Evolutionary conservation across 2,888 invertebrate genomes (phyloP), one percentile per base, ranked within the genome.

Genomic region (Automeris io): DNA sequence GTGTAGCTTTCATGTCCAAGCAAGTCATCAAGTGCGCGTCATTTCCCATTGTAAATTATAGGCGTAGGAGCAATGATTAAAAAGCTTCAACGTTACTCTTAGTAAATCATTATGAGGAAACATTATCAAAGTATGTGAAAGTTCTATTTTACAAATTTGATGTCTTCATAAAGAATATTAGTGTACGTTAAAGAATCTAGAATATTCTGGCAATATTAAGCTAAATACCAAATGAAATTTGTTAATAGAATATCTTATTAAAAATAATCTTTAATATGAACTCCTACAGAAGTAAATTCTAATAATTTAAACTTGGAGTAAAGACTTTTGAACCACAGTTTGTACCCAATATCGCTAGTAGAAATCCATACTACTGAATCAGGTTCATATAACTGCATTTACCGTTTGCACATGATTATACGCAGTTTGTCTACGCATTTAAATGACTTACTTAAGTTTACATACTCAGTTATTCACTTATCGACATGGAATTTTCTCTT

Each of bases 1-100:
- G 65, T 61, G 57, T 71, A 55, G 75, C 80, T 82, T 81, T 80
- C 79, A 41, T 69, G 62, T 57, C 66, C 65, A 47, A 57, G 51
- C 26, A 21, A 31, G 31, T 31, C 53, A 48, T 42, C 50, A 56
- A 57, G 48, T 52, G 56, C 23, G 33, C 34, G 46, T 52, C 24
- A 21, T 33, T 26, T 37, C 25, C 12, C 31, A 33, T 37, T 37
- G 42, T 31, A 37, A 31, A 22, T 31, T 37, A 26, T 37, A 31
- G 37, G 13, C 21, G 9, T 16, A 23, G 13, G 33, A 34, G 21
- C 33, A 34, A n/a, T n/a, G n/a, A n/a, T n/a, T n/a, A n/a, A n/a
- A n/a, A n/a, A n/a, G n/a, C n/a, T n/a, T n/a, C n/a, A n/a, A n/a
- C n/a, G n/a, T n/a, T n/a, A n/a, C n/a, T n/a, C n/a, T n/a, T n/a